Evolutionary conservation across 2,113 vertebrate species (phyloP), one percentile per base, ranked within the genome.

Genomic region (Notiomystis cincta): DNA sequence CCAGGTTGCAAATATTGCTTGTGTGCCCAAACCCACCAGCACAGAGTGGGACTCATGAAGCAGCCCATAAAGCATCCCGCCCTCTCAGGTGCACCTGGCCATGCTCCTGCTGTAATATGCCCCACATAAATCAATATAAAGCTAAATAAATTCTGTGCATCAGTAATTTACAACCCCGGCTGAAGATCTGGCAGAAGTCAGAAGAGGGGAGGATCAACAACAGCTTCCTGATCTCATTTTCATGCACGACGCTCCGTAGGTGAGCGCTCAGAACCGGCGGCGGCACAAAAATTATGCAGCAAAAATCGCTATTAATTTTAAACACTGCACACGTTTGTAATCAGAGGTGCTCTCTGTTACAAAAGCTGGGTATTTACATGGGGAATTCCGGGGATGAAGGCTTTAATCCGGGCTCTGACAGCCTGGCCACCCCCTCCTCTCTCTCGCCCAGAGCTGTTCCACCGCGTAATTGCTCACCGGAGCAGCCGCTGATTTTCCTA

Each of bases 401-500:
- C 45, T 89, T 69, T 48, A 69, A 79, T 13, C 17, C 14, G 44
- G 0, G 40, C 64, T 72, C 37, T 15, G 62, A 62, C 72, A 82
- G 91, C 84, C 83, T 1, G 37, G 69, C 22, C 6, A 6, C 40
- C 65, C 48, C 87, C 61, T 89, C 50, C 72, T 37, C 66, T 20
- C 72, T 37, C 66, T 20, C 6, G 11, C 81, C 15, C 1, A 82
- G 35, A 38, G 82, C 95, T n/a, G 45, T 56, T 86, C 61, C 82
- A n/a, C 38, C 4, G 85, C 10, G 0, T 62, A 96, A 94, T 86
- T 94, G 90, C 90, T 94, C 93, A 71, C 16, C 3, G 17, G 66
- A 92, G 92, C 95, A 53, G 51, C 44, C 12, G 2, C 88, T 83
- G 79, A 96, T 95, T 83, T 56, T 58, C 90, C 65, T 42, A 13